These are phyloP conservation scores for Dolichotis patagonum DNA, from an alignment of 2,113 vertebrate species.

Conservation along the genomic window DNA sequence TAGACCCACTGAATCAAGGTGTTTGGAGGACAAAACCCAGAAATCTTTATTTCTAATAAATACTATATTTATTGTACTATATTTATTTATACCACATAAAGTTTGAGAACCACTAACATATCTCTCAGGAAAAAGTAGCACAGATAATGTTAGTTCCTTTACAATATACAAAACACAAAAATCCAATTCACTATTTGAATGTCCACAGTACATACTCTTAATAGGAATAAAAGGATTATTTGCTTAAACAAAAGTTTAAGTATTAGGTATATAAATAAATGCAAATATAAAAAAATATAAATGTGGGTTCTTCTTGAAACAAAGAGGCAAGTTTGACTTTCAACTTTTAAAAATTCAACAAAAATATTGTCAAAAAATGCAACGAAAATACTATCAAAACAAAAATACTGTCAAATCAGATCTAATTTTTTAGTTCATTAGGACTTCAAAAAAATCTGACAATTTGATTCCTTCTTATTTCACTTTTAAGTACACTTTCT, in stretches of 20 bases:
- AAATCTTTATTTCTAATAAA: constrained; percentile 59
- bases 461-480: constrained; percentile 37
- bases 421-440: constrained; percentile 37
- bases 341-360: constrained; percentile 38
- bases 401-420: constrained; percentile 37
- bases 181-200: constrained; percentile 6
- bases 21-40: neutral
- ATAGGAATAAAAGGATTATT: neutral
- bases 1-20: constrained; percentile 37
- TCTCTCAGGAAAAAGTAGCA: constrained; percentile 30
- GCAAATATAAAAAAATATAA: constrained; percentile 40
- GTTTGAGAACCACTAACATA: constrained; percentile 51
- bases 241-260: neutral
- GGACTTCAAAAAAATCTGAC: neutral
- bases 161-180: constrained; percentile 41
- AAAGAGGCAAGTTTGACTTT: constrained; percentile 29
- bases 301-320: constrained; percentile 5
- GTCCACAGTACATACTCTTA: neutral
- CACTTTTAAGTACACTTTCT: constrained; percentile 21
- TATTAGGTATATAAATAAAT: neutral
- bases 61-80: too few relatives aligned
- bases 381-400: constrained; percentile 7
- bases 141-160: constrained; percentile 11
- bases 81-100: neutral
- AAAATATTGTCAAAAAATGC: constrained; percentile 7